Base-by-base conservation (phyloP, 2,888 invertebrate species). In the Erynnis tages region DNA sequence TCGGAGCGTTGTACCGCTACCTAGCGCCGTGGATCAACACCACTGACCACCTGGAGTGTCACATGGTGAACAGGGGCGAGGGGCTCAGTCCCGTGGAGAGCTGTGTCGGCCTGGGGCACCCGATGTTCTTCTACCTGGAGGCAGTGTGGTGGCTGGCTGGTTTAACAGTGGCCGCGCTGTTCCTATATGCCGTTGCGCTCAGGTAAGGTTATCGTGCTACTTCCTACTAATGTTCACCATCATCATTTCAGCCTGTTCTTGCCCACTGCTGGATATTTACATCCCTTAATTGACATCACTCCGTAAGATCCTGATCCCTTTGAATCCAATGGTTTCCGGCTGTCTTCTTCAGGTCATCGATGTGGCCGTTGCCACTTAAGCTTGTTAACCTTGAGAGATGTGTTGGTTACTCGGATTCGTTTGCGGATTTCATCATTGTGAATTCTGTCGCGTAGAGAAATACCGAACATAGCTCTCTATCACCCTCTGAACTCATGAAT, bases 101-200 rank as follows among this genome's bases (percentile, higher is more conserved):
- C 67, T 97, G 96, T 73, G 93, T 93, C 64, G 96, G 95, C 0
- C 71, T 94, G 0, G 94, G 94, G 0, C 94, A 96, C 60, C 95
- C 95, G 0, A 91, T 94, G 53, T 93, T 94, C 73, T 97, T 97
- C 81, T 97, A 97, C 71, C 81, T 96, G 47, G 93, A 94, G 65
- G 90, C 91, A 2, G 93, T 95, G 0, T 97, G 96, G 93, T 71
- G 91, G 17, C 82, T 94, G 41, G 94, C 96, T 2, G 94, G 94
- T 0, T 71, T 94, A n/a, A 94, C 95, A 5, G 91, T 93, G 0
- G 84, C 92, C 0, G 88, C 92, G 0, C 66, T 95, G 3, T 95
- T 95, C 66, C 71, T 94, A 2, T 93, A 93, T 65, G 94, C 93
- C 0, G 82, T 91, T 0, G 90, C 92, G 40, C 74, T 95, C 17